These are phyloP conservation scores for Neogobius melanostomus DNA, from an alignment of 2,113 vertebrate genomes.

Conservation along the genomic window DNA sequence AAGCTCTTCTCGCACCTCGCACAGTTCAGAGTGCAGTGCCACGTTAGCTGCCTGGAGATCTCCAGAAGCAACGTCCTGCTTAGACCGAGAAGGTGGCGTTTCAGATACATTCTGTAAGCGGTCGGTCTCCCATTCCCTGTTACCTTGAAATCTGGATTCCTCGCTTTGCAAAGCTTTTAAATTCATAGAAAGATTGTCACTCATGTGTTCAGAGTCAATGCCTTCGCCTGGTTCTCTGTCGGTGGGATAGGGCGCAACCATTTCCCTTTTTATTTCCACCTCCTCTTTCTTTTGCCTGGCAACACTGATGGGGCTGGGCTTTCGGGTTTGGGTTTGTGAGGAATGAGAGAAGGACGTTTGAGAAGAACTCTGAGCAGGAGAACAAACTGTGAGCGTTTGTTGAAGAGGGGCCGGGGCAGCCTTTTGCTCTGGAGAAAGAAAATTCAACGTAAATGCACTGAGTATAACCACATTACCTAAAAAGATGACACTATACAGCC, in stretches of 20 bases:
- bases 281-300: constrained; percentile 35
- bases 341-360: constrained; percentile 32
- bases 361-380: constrained; percentile 60
- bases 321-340: constrained; percentile 51
- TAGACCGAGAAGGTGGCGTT: background rate
- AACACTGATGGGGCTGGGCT: constrained; percentile 3
- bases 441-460: background rate
- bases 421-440: constrained; percentile 60
- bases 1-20: constrained; percentile 63
- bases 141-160: constrained; percentile 16
- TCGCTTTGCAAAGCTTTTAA: constrained; percentile 34
- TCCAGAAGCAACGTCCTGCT: background rate
- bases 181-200: constrained; percentile 32
- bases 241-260: constrained; percentile 54
- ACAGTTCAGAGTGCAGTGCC: constrained; percentile 65
- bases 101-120: constrained; percentile 4
- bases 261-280: constrained; percentile 17
- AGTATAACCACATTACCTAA: background rate
- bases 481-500: background rate
- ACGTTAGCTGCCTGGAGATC: constrained; percentile 67
- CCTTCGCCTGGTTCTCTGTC: constrained; percentile 79
- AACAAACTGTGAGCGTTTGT: constrained; percentile 42
- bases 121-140: constrained; percentile 13
- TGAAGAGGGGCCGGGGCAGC: constrained; percentile 26
- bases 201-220: constrained; percentile 75